Evolutionary conservation across 2,797 vertebrate genomes (phyloP), one percentile per base, ranked within the genome.

Genomic region (Fundulus diaphanus): DNA sequence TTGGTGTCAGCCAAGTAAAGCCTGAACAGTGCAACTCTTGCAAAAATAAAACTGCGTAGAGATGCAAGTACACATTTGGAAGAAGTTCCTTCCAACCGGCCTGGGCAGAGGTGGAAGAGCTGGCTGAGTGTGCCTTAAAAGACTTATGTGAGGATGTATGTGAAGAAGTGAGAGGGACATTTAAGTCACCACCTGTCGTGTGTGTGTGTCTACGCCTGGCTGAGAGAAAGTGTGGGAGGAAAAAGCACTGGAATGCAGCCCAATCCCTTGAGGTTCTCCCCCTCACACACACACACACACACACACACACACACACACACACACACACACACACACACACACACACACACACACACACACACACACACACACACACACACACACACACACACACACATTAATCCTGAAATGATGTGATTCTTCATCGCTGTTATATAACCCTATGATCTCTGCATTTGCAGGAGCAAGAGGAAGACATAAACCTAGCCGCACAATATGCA

Each of bases 111-210:
- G 79, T 63, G 84, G 86, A 86, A 90, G 73, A 56, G 85, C 79
- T 81, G 29, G 49, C 88, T 82, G 86, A 80, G 72, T 61, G 89
- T 89, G 87, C 74, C 52, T 81, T 72, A 72, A 86, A 88, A 78
- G 90, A 76, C 82, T 87, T 84, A 88, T 71, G 88, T 92, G 90
- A 86, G 80, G 80, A 82, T 46, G 78, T 87, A 84, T 84, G 76
- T 49, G 68, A 72, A 87, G 92, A 89, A 89, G 87, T 84, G 86
- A 77, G 85, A 80, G 73, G 20, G 80, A 88, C 80, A 91, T 85
- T 92, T 91, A 93, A 93, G 92, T 93, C 93, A 91, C 94, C 94
- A 92, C 92, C 94, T 94, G 94, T 93, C 93, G 83, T 86, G 89
- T 86, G 89, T 92, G 92, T n/a, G 40, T 77, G 16, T 75, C 49